Conservation (phyloP, 2,113 vertebrate species). For the Burhinus oedicnemus region DNA sequence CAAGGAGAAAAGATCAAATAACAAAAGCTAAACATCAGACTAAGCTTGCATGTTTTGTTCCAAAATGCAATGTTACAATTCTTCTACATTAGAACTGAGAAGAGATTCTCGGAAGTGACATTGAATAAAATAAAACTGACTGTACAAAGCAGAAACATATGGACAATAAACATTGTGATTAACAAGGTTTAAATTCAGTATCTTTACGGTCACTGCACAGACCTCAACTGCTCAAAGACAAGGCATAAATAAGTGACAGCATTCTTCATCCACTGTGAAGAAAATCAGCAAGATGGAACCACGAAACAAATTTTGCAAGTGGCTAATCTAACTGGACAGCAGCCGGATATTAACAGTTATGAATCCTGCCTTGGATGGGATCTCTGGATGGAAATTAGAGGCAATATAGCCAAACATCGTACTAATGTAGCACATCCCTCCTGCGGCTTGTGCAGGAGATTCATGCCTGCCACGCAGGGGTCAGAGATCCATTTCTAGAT, state of each 20-base stretch:
- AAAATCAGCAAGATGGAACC: neutral
- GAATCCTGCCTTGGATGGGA: neutral
- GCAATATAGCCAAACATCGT: neutral
- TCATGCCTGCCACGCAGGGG: neutral
- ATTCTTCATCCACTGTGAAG: neutral
- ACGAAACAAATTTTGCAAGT: neutral
- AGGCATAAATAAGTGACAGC: neutral
- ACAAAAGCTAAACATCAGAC: neutral
- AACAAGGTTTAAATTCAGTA: slow-evolving; percentile 18
- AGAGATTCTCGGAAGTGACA: neutral
- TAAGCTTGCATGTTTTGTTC: neutral
- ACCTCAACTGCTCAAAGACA: neutral
- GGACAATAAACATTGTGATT: neutral
- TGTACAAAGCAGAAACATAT: slow-evolving; percentile 4
- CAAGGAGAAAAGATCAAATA: neutral
- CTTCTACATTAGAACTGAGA: neutral
- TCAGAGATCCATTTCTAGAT: neutral
- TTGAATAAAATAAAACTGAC: slow-evolving; percentile 1
- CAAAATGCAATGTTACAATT: neutral
- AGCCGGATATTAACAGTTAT: neutral
- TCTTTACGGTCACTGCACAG: slow-evolving; percentile 9
- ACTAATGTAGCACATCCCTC: neutral
- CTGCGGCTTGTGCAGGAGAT: neutral
- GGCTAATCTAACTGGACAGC: neutral
- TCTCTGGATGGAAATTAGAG: neutral